These are phyloP conservation scores for Stegodyphus mimosarum DNA, from an alignment of 1,140 invertebrate genomes.

Conservation along the genomic window DNA sequence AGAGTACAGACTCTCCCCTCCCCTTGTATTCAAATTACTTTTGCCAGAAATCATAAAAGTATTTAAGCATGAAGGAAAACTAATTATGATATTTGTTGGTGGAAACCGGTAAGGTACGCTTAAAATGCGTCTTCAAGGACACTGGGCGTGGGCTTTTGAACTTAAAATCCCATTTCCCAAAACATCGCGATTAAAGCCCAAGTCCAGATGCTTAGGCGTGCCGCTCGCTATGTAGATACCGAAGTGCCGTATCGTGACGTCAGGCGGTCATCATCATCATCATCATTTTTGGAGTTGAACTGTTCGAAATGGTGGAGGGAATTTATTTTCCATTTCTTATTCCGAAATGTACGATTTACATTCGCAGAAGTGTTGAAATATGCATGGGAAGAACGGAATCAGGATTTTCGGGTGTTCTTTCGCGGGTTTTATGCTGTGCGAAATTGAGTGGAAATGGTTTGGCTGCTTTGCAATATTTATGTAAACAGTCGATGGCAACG, in stretches of 20 bases:
- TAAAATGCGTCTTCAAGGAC: background rate
- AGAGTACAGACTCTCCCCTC: no score
- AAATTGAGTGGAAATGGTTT: slow-evolving; percentile 26
- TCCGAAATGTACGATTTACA: slow-evolving; percentile 47
- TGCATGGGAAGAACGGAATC: slow-evolving; percentile 32
- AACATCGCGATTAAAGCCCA: slow-evolving; percentile 43
- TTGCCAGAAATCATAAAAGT: no score
- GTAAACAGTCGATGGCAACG: no score
- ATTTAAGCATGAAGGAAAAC: no score
- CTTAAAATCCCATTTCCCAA: slow-evolving; percentile 52
- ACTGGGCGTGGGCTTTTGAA: slow-evolving; percentile 17
- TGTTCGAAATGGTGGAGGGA: slow-evolving; percentile 11
- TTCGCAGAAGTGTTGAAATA: slow-evolving; percentile 49
- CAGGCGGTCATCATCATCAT: slow-evolving; percentile 55
- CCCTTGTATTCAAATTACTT: no score
- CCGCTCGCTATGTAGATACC: slow-evolving; percentile 16
- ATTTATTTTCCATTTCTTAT: slow-evolving; percentile 59
- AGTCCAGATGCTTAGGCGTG: background rate
- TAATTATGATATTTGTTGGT: no score
- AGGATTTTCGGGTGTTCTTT: slow-evolving; percentile 20
- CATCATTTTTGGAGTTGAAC: slow-evolving; percentile 47
- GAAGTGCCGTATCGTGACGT: slow-evolving; percentile 17
- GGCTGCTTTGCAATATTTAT: no score
- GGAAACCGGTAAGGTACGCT: no score
- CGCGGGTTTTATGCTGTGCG: slow-evolving; percentile 15